Base-by-base conservation (phyloP, 2,113 vertebrate genomes). In the Gallinago media region DNA sequence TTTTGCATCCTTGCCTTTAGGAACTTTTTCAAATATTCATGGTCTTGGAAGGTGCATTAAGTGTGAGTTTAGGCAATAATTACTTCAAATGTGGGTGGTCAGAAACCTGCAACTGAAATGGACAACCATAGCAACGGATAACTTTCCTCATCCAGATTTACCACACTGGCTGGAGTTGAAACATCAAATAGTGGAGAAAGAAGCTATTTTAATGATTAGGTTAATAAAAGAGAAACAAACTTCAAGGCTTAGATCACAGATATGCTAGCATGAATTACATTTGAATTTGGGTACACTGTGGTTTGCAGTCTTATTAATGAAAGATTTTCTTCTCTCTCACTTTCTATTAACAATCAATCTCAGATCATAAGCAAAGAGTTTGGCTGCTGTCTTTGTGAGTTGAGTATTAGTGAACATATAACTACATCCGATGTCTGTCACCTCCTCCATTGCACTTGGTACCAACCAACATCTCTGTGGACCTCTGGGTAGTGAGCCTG, bases 21-120 rank as follows among this genome's bases (percentile, higher is more conserved):
- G 97, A 97, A 94, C 70, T 54, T 96, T 85, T 97, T 97, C 95
- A 97, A 93, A 97, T 98, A 97, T 97, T 98, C 94, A 97, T 97
- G 22, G 93, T 84, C 79, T 96, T 97, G 83, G 94, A 97, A 97
- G 86, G 89, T 98, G 55, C 96, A 94, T 96, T 97, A 96, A 97
- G 78, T 95, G 93, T 94, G 85, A 97, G 85, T 97, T 97, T 92
- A 96, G 93, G 95, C 95, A 97, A 87, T 80, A 92, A 81, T 96
- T 93, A 66, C 87, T 92, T 97, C 92, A 91, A 92, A 85, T 84
- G 72, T 86, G 89, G 85, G 92, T 96, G 95, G 95, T 97, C 94
- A 25, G 83, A 96, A 97, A 90, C 54, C 85, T 92, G 61, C 91
- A 89, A 77, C 83, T 90, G 47, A 94, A 97, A 94, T 95, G 85